Evolutionary conservation across 2,888 invertebrate genomes (phyloP).

Genomic region (Furcula furcula): DNA sequence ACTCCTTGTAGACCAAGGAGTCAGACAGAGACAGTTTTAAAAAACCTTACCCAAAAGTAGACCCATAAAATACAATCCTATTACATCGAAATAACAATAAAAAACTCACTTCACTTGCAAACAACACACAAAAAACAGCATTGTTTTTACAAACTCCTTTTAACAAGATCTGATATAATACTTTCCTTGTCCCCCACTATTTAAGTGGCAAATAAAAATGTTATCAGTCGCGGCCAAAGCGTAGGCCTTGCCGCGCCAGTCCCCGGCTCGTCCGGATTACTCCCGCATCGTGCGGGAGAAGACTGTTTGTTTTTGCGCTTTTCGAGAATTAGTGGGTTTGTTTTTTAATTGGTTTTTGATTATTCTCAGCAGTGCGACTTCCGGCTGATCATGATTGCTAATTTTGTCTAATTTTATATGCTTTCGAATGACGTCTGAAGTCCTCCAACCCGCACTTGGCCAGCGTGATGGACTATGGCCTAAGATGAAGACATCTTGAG

Average conservation of each 20-base stretch:
- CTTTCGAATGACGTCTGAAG: too few species aligned
- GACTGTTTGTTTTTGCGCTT: slow-evolving; percentile 27
- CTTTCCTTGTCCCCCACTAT: slow-evolving; percentile 45
- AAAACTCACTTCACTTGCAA: neutral
- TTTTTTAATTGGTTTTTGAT: neutral
- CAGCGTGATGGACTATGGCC: too few species aligned
- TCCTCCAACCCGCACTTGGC: too few species aligned
- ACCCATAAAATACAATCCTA: too few species aligned
- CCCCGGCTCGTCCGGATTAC: slow-evolving; percentile 34
- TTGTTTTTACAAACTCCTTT: slow-evolving; percentile 23
- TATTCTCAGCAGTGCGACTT: too few species aligned
- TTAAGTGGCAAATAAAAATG: slow-evolving; percentile 57
- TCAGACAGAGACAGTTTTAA: too few species aligned
- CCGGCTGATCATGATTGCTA: too few species aligned
- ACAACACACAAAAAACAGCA: slow-evolving; percentile 4
- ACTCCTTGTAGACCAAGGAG: too few species aligned
- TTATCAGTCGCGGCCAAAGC: slow-evolving; percentile 46
- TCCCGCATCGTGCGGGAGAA: slow-evolving; percentile 22
- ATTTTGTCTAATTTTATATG: too few species aligned
- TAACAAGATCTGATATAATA: slow-evolving; percentile 41
- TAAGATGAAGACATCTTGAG: too few species aligned
- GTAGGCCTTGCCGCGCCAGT: slow-evolving; percentile 31
- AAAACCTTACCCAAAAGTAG: too few species aligned
- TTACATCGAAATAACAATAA: neutral
- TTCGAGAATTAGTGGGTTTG: neutral